These are phyloP conservation scores for Dryobates pubescens DNA, from an alignment of 2,797 vertebrate species.

Conservation along the genomic window DNA sequence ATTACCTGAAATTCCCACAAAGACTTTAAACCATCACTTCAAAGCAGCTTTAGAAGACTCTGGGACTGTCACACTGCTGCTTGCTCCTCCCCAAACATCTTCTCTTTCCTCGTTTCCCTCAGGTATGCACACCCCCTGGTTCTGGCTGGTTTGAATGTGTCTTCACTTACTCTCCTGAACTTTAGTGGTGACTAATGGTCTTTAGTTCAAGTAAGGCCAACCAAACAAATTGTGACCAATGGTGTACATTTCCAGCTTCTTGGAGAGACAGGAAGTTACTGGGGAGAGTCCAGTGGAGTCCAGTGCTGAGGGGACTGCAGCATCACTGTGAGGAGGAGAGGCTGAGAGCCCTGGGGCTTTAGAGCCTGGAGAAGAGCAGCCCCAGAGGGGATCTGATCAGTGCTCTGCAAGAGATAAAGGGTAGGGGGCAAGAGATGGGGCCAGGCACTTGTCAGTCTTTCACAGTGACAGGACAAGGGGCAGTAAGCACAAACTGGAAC, in stretches of 20 bases:
- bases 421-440: no score
- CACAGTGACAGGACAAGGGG: no score
- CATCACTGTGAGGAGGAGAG: no score
- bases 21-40: neutral
- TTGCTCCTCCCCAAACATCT: neutral
- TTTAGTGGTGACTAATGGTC: neutral
- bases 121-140: accelerated
- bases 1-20: neutral
- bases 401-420: no score
- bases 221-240: neutral
- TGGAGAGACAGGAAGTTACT: no score
- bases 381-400: no score
- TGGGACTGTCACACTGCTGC: neutral
- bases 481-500: no score
- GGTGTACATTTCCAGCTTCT: neutral
- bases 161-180: neutral
- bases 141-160: neutral
- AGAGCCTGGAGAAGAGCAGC: no score
- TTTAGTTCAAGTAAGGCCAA: neutral
- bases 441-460: no score
- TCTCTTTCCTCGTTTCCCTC: neutral
- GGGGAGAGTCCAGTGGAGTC: no score
- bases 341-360: no score
- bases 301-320: no score
- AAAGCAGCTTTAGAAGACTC: neutral